Evolutionary conservation across 2,888 invertebrate genomes (phyloP), one percentile per base, ranked within the genome.

Genomic region (Keiferia lycopersicella): DNA sequence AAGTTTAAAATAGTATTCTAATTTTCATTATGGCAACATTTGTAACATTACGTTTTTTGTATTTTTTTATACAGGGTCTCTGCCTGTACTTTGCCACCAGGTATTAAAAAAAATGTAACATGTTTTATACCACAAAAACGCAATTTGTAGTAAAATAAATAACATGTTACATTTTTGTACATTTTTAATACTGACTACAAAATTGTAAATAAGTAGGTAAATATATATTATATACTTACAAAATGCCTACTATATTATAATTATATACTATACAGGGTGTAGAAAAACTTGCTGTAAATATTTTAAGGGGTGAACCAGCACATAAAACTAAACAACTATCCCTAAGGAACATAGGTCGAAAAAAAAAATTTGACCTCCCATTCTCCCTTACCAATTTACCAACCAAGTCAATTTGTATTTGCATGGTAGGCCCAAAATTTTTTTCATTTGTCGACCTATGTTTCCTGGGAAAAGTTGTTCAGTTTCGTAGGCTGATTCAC

Each of bases 201-300:
- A 45, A 45, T 45, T 45, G 45, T 45, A 45, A 45, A 45, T 45
- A 45, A n/a, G 45, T 56, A 66, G n/a, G 45, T 56, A 34, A 34
- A 34, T 34, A 66, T 26, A 38, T 65, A 69, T 62, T 34, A 66
- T 26, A 38, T 65, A 69, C 61, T 73, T 78, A 81, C 80, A 82
- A 77, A 80, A 84, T 82, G 10, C 34, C 34, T 34, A 83, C 83
- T 79, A 79, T 72, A 77, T 77, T 26, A 50, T n/a, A 48, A 18
- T 18, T 50, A 16, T 20, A 18, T 20, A 50, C 72, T 80, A 79
- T 80, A 50, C 16, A n/a, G n/a, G n/a, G n/a, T n/a, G n/a, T n/a
- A n/a, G n/a, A n/a, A n/a, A n/a, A n/a, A n/a, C n/a, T n/a, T n/a
- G n/a, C n/a, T n/a, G n/a, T n/a, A n/a, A n/a, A n/a, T n/a, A n/a